These are phyloP conservation scores for Adelphocoris suturalis DNA, from an alignment of 2,888 invertebrate genomes.

Conservation along the genomic window DNA sequence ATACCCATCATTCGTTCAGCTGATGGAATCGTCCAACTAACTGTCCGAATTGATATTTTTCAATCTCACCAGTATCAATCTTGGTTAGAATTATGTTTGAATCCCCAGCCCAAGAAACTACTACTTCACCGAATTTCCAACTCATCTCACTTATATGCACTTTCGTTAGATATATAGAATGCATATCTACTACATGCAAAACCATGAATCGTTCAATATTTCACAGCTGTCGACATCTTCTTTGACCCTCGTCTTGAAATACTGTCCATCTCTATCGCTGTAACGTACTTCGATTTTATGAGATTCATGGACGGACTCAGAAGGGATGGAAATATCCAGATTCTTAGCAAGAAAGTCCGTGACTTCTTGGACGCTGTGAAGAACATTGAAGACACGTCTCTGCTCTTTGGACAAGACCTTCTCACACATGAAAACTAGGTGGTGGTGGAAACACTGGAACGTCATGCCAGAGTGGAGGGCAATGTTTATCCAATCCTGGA, in stretches of 20 bases:
- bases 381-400: slow-evolving; percentile 88
- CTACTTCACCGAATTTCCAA: too few relatives aligned
- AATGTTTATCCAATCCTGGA: slow-evolving; percentile 88
- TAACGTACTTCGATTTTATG: slow-evolving; percentile 51
- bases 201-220: slow-evolving; percentile 64
- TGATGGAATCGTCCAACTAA: too few relatives aligned
- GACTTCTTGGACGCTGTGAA: slow-evolving; percentile 85
- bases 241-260: slow-evolving; percentile 70
- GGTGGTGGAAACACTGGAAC: slow-evolving; percentile 95
- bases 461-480: slow-evolving; percentile 81
- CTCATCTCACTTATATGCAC: too few relatives aligned
- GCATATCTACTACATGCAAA: background rate
- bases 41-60: too few relatives aligned
- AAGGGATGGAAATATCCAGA: slow-evolving; percentile 79
- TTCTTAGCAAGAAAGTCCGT: slow-evolving; percentile 85
- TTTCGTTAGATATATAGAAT: too few relatives aligned
- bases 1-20: too few relatives aligned
- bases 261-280: slow-evolving; percentile 67
- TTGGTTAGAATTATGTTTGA: too few relatives aligned
- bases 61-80: too few relatives aligned
- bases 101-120: too few relatives aligned
- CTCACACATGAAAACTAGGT: slow-evolving; percentile 97
- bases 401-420: slow-evolving; percentile 86
- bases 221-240: slow-evolving; percentile 61
- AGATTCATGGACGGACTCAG: slow-evolving; percentile 18